A percentile compares a stretch with the other conserved stretches of the same genome.
phyloP scores from a whole-genome alignment of 2,797 vertebrate genomes.

The Lates japonicus region DNA sequence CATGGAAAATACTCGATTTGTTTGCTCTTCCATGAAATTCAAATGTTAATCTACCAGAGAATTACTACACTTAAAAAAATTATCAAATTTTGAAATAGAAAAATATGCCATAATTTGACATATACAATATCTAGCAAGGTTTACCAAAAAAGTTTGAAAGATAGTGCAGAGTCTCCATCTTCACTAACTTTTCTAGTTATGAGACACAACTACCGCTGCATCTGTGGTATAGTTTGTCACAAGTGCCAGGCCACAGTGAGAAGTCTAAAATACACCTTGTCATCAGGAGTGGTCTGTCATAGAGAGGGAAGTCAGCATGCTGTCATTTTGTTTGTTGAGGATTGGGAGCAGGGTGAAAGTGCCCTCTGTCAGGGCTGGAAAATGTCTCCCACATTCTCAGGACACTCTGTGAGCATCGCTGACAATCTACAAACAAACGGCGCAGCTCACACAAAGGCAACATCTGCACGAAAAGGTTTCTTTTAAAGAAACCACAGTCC shows the following conservation, averaged over 20 bases:
- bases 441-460: constrained; percentile 6
- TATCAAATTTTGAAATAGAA: not conserved
- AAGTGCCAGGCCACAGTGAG: constrained; percentile 49
- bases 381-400: constrained; percentile 64
- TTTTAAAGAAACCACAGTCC: not conserved
- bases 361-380: constrained; percentile 66
- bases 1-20: not conserved
- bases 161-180: constrained; percentile 16
- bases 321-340: constrained; percentile 73
- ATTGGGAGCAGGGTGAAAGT: constrained; percentile 61
- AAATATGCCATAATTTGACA: not conserved
- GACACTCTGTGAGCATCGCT: constrained; percentile 37
- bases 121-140: not conserved
- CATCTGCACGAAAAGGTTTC: not conserved
- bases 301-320: constrained; percentile 68
- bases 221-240: constrained; percentile 41
- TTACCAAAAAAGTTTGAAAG: constrained; percentile 14
- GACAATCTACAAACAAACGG: constrained; percentile 56
- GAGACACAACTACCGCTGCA: constrained; percentile 22
- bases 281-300: constrained; percentile 70
- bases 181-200: constrained; percentile 44
- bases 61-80: not conserved
- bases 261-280: constrained; percentile 76
- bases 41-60: not conserved
- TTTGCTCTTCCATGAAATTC: not conserved